Base-by-base conservation (phyloP, 2,888 invertebrate genomes). In the Yponomeuta plumbellus region DNA sequence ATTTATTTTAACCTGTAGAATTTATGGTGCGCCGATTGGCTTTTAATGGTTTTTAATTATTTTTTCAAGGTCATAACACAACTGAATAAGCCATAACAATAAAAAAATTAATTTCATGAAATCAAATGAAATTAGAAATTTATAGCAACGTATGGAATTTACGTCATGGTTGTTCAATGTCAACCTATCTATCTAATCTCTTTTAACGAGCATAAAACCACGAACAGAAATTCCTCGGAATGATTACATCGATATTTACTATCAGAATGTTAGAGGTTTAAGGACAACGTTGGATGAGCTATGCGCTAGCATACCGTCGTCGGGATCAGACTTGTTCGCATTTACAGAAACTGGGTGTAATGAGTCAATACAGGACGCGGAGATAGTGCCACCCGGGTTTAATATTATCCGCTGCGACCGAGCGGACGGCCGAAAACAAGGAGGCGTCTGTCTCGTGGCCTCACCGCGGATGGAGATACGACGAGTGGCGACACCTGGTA, bases 401-500 rank as follows among this genome's bases (percentile, higher is more conserved):
- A 34, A 66, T 23, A 65, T 68, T n/a, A n/a, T 68, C 1, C 40
- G 70, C 2, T 67, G 69, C 21, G 69, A 70, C n/a, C 57, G 68
- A 20, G 20, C 13, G 13, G 40, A 62, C 20, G 69, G 67, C 1
- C 63, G 67, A 13, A 67, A 66, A 23, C 65, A 67, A 10, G 67
- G 67, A 13, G 67, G 67, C 11, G 67, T 64, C 40, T 68, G 67
- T 68, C 58, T 67, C 61, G 56, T 66, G 62, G 64, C 64, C 22
- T 21, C 20, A 44, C 40, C 40, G 10, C 40, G 40, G 17, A 40
- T n/a, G n/a, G 62, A 62, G n/a, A 3, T 62, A 4, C 13, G 39
- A n/a, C 10, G 17, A 39, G 17, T 62, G 13, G 39, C 13, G 34
- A 34, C 34, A 39, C 26, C 34, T n/a, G 34, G 20, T 26, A 21